Base-by-base conservation (phyloP, 2,797 vertebrate species). In the Scleropages formosus region DNA sequence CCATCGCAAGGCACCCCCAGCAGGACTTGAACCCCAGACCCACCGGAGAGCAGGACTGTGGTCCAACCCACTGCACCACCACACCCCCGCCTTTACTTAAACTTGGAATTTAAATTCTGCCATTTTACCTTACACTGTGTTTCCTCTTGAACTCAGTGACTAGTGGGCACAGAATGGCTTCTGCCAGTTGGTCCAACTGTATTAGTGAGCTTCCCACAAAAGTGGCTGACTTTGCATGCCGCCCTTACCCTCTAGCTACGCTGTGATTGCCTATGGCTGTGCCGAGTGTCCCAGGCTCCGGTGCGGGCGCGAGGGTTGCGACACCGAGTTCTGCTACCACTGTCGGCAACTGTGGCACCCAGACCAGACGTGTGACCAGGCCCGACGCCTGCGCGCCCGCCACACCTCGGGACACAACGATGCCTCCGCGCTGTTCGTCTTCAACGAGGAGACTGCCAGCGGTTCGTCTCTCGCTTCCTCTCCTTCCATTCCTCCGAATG, bases 281-380 rank as follows among this genome's bases (percentile, higher is more conserved):
- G 94, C 94, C 0, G 93, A 94, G 74, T 95, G 94, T 79, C 95
- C 94, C 20, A 93, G 93, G 82, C 91, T 96, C 80, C 92, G 90
- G 83, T 96, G 95, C 0, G 93, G 90, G 0, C 92, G 92, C 0
- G 93, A 94, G 64, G 94, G 92, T 68, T 96, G 95, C 0, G 89
- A 93, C 77, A 94, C 94, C 0, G 93, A 95, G 88, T 95, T 96
- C 89, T 96, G 95, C 85, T 96, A 95, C 88, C 95, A 94, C 91
- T 96, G 95, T 83, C 91, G 93, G 51, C 94, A 95, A 88, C 90
- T 92, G 78, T 96, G 95, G 95, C 95, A 96, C 75, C 94, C 94
- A 0, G 89, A 94, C 1, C 87, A 94, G 85, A 94, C 94, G 1
- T 96, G 95, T 18, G 90, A 87, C 75, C 90, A 92, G 64, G 93